Evolutionary conservation across 2,888 invertebrate species (phyloP).

Genomic region (Acrocyrtus sp.): DNA sequence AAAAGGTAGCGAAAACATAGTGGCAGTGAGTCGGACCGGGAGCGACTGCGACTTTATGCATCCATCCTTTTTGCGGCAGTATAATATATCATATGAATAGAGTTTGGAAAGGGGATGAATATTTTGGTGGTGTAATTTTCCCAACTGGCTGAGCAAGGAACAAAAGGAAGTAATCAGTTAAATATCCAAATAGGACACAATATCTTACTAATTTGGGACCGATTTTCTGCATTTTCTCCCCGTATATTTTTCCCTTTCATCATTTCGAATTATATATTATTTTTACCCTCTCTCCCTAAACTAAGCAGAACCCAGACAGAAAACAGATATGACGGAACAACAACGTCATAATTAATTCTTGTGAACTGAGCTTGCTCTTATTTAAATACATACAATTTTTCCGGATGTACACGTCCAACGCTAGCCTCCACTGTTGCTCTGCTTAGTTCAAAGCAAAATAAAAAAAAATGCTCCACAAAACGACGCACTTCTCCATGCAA

Average conservation of each 20-base stretch:
- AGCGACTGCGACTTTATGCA: too few species aligned
- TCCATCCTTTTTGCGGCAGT: too few species aligned
- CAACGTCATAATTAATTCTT: slow-evolving; percentile 24
- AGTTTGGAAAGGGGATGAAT: slow-evolving; percentile 20
- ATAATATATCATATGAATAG: too few species aligned
- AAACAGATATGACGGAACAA: slow-evolving; percentile 33
- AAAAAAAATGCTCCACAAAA: neutral
- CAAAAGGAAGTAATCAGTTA: slow-evolving; percentile 62
- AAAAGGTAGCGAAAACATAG: slow-evolving; percentile 43
- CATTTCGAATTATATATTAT: too few species aligned
- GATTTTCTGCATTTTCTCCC: slow-evolving; percentile 32
- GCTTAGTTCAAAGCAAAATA: neutral
- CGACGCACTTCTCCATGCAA: slow-evolving; percentile 28
- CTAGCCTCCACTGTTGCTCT: neutral
- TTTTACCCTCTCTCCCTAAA: slow-evolving; percentile 26
- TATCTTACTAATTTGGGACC: slow-evolving; percentile 59
- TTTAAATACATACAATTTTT: neutral
- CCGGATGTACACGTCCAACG: neutral
- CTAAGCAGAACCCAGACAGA: slow-evolving; percentile 34
- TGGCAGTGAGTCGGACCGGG: slow-evolving; percentile 21
- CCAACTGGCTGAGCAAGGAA: slow-evolving; percentile 61
- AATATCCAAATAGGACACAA: slow-evolving; percentile 56
- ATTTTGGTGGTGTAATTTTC: slow-evolving; percentile 57
- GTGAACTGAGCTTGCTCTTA: neutral
- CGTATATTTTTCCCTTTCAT: slow-evolving; percentile 37